Evolutionary conservation across 1,140 invertebrate genomes (phyloP).

Genomic region (Drosophila equinoxialis): DNA sequence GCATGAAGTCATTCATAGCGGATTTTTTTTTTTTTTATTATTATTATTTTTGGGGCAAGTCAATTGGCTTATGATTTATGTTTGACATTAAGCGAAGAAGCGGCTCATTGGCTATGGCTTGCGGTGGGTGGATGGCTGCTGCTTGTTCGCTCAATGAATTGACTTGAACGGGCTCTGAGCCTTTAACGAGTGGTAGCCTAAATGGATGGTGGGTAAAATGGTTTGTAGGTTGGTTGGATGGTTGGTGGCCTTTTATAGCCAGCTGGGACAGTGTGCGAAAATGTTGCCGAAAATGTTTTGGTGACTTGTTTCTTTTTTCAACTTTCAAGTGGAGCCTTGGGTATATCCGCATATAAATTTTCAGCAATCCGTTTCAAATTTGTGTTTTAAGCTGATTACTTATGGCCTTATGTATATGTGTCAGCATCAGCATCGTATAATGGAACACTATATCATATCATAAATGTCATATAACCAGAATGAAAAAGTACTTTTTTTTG

Average conservation of each 20-base stretch:
- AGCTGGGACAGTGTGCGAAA: slow-evolving; percentile 23
- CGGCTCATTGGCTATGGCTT: slow-evolving; percentile 53
- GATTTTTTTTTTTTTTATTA: slow-evolving; percentile 1
- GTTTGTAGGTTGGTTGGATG: background rate
- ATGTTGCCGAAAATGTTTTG: slow-evolving; percentile 5
- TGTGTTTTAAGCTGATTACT: slow-evolving; percentile 8
- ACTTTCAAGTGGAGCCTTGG: slow-evolving; percentile 18
- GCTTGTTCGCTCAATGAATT: slow-evolving; percentile 3
- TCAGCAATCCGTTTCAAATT: slow-evolving; percentile 20
- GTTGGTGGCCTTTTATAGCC: slow-evolving; percentile 23
- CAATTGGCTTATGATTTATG: slow-evolving; percentile 79
- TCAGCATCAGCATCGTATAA: background rate
- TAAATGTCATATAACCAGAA: background rate
- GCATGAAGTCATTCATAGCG: slow-evolving; percentile 53
- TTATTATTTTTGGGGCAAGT: slow-evolving; percentile 41
- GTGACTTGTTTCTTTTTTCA: slow-evolving; percentile 16
- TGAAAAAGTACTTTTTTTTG: background rate
- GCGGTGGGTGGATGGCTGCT: slow-evolving; percentile 1
- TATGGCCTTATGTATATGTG: slow-evolving; percentile 3
- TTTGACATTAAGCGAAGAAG: slow-evolving; percentile 61
- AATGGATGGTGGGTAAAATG: slow-evolving; percentile 5
- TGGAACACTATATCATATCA: slow-evolving; percentile 8
- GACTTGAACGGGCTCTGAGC: background rate
- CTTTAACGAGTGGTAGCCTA: background rate
- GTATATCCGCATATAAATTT: slow-evolving; percentile 12